phyloP scores from a whole-genome alignment of 2,113 vertebrate genomes.

The Mola mola region DNA sequence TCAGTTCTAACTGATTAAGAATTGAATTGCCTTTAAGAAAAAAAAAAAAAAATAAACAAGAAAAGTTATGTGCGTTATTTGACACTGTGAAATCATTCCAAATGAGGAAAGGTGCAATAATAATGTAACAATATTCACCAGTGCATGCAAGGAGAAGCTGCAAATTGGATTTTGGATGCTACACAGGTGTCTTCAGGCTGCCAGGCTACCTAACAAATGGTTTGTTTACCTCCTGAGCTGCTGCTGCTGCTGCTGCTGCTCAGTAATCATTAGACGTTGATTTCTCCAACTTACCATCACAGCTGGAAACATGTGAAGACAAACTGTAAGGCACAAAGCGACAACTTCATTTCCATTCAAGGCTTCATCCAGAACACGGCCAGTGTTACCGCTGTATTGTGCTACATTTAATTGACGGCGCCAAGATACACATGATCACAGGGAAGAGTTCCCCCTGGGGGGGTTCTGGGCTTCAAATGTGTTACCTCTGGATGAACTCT shows the following conservation, averaged over 20 bases:
- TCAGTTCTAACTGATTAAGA: too few species aligned
- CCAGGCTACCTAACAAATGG: slow-evolving; percentile 51
- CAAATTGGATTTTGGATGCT: slow-evolving; percentile 48
- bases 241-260: slow-evolving; percentile 32
- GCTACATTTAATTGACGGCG: slow-evolving; percentile 49
- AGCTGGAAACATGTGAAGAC: slow-evolving; percentile 40
- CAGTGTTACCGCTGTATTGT: slow-evolving; percentile 14
- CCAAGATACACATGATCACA: slow-evolving; percentile 50
- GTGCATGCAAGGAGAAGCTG: slow-evolving; percentile 25
- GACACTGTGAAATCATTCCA: too few species aligned
- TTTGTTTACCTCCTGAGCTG: slow-evolving; percentile 66
- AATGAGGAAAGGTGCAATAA: too few species aligned
- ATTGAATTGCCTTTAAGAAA: too few species aligned
- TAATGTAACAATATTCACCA: too few species aligned
- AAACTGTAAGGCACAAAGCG: slow-evolving; percentile 34
- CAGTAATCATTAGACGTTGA: slow-evolving; percentile 57
- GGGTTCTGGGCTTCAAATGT: slow-evolving; percentile 67
- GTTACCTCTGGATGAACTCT: slow-evolving; percentile 79
- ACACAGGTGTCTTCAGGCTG: slow-evolving; percentile 53
- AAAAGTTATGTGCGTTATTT: too few species aligned
- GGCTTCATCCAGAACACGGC: slow-evolving; percentile 22
- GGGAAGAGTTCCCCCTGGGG: slow-evolving; percentile 53
- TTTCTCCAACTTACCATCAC: slow-evolving; percentile 45
- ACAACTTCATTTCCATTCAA: slow-evolving; percentile 49
- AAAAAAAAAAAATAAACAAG: too few species aligned